Base-by-base conservation (phyloP, 92 coral and sea anemone genomes). In the Blastomussa wellsi region DNA sequence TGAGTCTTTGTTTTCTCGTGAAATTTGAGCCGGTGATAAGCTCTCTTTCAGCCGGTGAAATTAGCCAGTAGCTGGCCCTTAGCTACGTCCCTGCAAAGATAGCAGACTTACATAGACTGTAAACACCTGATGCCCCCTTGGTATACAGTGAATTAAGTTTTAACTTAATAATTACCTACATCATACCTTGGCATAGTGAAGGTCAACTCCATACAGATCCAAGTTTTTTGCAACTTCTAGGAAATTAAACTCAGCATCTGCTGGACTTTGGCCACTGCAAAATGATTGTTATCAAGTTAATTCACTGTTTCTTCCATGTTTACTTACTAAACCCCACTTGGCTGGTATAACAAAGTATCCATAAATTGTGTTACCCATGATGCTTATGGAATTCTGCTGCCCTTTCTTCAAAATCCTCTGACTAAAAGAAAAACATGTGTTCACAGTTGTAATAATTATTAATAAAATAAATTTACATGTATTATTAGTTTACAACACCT, bases 341-440 rank as follows among this genome's bases (percentile, higher is more conserved):
- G 6, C 29, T 5, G 11, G 59, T 10, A 31, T 14, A 33, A 10
- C 24, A 16, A 36, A 70, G 36, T 10, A 70, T 35, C 44, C 37
- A 33, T 36, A 6, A 70, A 70, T 17, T 70, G 0, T 70, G 28
- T 93, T 88, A 97, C 99, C 95, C 81, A 65, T 95, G 98, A 67
- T 97, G 96, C 74, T 91, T 97, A 88, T 97, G 99, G 86, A 95
- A 95, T 77, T 95, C 98, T 5, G 93, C 90, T 20, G 96, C 95
- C 87, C 99, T 91, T 76, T 97, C 99, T 84, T 97, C 99, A 95
- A 97, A 97, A 80, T 97, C 98, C 65, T 89, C 95, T 67, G 99
- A 92, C 99, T 97, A 74, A 57, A 84, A 81, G 9, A 28, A 13
- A 83, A 74, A 66, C 20, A 52, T 47, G 31, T 10, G 0, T 37